Evolutionary conservation across 2,113 vertebrate genomes (phyloP).

Genomic region (Tragelaphus buxtoni): DNA sequence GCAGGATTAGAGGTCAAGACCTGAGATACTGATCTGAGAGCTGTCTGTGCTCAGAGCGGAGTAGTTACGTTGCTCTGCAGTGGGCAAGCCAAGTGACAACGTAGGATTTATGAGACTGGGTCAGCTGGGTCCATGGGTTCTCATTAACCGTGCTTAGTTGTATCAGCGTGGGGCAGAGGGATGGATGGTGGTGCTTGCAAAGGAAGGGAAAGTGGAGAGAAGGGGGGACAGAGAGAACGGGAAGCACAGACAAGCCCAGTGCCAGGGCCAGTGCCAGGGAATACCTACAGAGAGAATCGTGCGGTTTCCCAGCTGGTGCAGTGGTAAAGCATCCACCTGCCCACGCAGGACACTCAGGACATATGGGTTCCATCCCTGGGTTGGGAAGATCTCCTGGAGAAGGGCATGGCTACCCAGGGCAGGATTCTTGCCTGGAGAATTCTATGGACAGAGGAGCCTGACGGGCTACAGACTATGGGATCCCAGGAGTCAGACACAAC

Average conservation of each 20-base stretch:
- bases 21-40: conserved; percentile 39
- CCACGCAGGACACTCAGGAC: background rate
- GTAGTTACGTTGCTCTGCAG: background rate
- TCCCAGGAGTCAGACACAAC: background rate
- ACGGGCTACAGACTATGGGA: background rate
- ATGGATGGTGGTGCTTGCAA: background rate
- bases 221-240: background rate
- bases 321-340: background rate
- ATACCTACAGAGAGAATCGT: background rate
- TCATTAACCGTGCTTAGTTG: background rate
- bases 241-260: background rate
- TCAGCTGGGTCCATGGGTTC: background rate
- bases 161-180: background rate
- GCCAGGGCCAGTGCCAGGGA: background rate
- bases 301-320: background rate
- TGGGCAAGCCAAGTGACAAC: background rate
- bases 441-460: background rate
- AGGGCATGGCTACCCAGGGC: background rate
- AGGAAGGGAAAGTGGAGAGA: background rate
- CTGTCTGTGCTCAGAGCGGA: background rate
- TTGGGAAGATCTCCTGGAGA: background rate
- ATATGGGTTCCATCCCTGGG: background rate
- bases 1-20: background rate
- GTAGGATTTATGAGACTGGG: background rate
- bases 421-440: background rate